phyloP scores from a whole-genome alignment of 2,888 invertebrate genomes.

The Erynnis tages region DNA sequence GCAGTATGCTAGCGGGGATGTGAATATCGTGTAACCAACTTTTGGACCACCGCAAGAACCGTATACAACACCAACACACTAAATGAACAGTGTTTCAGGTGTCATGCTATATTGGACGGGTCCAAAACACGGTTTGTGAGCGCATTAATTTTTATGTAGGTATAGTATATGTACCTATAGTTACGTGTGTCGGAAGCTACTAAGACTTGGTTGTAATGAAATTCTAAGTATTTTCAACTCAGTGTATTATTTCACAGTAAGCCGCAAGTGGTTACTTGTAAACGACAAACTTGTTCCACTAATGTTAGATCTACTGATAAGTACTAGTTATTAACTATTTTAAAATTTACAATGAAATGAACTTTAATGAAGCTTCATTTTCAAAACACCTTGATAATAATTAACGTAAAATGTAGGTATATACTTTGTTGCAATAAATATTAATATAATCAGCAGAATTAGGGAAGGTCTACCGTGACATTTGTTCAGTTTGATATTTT shows the following conservation, averaged over 20 bases:
- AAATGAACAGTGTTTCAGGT: constrained; percentile 8
- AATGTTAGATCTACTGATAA: no score
- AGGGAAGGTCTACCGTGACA: no score
- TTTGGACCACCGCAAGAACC: constrained; percentile 28
- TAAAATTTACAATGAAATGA: no score
- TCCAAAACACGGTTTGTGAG: constrained; percentile 38
- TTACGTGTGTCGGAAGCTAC: constrained; percentile 20
- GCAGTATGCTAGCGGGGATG: constrained; percentile 41
- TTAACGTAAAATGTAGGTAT: no score
- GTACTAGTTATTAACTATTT: constrained; percentile 5
- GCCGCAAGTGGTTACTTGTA: constrained; percentile 13
- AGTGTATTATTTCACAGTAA: neutral
- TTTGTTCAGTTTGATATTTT: no score
- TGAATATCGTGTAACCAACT: constrained; percentile 27
- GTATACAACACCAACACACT: neutral
- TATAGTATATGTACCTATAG: no score
- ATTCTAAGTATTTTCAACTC: constrained; percentile 35
- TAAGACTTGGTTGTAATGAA: constrained; percentile 50
- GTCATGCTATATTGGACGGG: constrained; percentile 15
- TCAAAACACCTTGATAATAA: no score
- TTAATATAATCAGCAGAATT: no score
- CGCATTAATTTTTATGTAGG: constrained; percentile 18
- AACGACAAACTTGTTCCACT: constrained; percentile 6
- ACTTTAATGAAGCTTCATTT: no score
- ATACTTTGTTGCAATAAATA: no score